phyloP scores from a whole-genome alignment of 2,797 vertebrate species.

The Xenentodon cancila region DNA sequence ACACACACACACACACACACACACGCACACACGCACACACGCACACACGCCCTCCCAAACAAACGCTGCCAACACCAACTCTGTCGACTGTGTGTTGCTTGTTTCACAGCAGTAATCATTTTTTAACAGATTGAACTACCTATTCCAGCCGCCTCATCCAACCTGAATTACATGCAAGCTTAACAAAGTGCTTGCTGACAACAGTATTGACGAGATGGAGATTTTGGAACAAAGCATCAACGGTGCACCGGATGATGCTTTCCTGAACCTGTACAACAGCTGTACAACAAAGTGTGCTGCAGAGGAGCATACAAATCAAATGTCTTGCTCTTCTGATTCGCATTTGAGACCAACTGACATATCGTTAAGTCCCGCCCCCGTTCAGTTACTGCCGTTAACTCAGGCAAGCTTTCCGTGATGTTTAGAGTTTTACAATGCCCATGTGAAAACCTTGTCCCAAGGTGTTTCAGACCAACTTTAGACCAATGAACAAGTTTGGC shows the following conservation, averaged over 20 bases:
- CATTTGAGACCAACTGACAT: too few species aligned
- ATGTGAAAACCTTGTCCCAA: too few species aligned
- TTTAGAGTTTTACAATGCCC: too few species aligned
- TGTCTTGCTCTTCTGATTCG: too few species aligned
- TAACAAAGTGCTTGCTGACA: not conserved
- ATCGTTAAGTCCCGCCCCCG: too few species aligned
- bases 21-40: constrained; percentile 9
- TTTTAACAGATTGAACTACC: not conserved
- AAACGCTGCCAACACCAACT: constrained; percentile 14
- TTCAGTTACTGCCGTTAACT: too few species aligned
- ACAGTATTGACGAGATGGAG: constrained; percentile 14
- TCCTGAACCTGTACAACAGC: constrained; percentile 11
- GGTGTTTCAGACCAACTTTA: too few species aligned
- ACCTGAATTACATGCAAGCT: not conserved
- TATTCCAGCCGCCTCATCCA: not conserved
- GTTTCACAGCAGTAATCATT: constrained; percentile 8
- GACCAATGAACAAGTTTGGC: too few species aligned
- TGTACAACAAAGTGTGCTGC: constrained; percentile 15
- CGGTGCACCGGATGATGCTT: constrained; percentile 3
- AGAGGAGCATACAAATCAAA: too few species aligned
- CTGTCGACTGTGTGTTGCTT: not conserved
- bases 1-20: constrained; percentile 13
- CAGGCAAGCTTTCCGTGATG: too few species aligned
- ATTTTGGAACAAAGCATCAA: not conserved
- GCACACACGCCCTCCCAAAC: constrained; percentile 10